Conservation (phyloP, 1,140 invertebrate species). For the Dendrolimus punctatus region DNA sequence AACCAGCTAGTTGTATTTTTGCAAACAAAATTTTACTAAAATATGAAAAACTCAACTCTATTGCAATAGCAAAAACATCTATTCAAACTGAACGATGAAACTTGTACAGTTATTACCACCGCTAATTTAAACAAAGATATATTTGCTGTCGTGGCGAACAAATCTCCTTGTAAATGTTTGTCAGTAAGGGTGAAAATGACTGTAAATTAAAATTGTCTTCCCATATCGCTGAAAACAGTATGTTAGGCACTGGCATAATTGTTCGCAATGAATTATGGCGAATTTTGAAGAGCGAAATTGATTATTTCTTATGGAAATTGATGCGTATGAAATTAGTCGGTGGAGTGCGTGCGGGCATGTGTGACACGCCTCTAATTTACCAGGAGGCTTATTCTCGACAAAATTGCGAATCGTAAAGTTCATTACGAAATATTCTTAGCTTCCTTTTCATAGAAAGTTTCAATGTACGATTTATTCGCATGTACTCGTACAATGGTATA, state of each 20-base stretch:
- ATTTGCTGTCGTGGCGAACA: conserved; percentile 5
- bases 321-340: too few relatives aligned
- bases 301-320: too few relatives aligned
- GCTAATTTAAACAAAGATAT: conserved; percentile 20
- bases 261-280: conserved; percentile 33
- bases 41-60: conserved; percentile 33
- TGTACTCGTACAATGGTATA: too few relatives aligned
- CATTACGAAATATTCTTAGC: too few relatives aligned
- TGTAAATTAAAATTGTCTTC: neutral
- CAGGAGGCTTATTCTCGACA: too few relatives aligned
- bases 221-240: neutral
- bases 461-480: too few relatives aligned
- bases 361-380: too few relatives aligned
- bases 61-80: conserved; percentile 9
- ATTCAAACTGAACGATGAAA: conserved; percentile 12
- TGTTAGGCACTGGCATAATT: conserved; percentile 34
- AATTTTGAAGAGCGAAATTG: too few relatives aligned
- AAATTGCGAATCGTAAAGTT: too few relatives aligned
- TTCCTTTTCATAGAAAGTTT: too few relatives aligned
- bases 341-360: too few relatives aligned
- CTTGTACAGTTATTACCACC: conserved; percentile 30
- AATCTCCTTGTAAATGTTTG: neutral
- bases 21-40: conserved; percentile 21
- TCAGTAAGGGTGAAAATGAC: neutral
- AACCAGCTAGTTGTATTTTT: conserved; percentile 49